These are phyloP conservation scores for Pogonus chalceus DNA, from an alignment of 1,140 invertebrate genomes.

Conservation along the genomic window DNA sequence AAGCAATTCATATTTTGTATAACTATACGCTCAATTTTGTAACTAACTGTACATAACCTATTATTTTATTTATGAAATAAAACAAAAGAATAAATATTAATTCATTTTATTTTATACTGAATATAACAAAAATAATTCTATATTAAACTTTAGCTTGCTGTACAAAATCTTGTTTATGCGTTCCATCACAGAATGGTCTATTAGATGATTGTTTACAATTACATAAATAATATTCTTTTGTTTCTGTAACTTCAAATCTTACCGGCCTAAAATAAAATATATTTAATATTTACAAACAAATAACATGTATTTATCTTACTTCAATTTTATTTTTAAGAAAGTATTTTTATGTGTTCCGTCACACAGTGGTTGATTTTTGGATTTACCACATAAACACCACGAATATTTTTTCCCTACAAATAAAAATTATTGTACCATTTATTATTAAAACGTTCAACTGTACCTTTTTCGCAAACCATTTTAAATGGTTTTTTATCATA, in stretches of 20 bases:
- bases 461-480: conserved; percentile 53
- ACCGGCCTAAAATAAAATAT: conserved; percentile 52
- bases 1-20: too few relatives aligned
- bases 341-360: conserved; percentile 80
- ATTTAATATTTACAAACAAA: neutral
- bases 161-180: conserved; percentile 67
- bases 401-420: conserved; percentile 66
- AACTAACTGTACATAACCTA: too few relatives aligned
- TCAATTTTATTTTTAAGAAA: conserved; percentile 57
- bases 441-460: neutral
- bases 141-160: conserved; percentile 38
- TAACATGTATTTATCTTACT: conserved; percentile 32
- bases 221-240: conserved; percentile 94
- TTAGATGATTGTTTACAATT: conserved; percentile 95
- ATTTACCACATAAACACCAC: conserved; percentile 92
- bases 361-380: conserved; percentile 88
- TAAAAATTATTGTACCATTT: neutral
- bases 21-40: too few relatives aligned
- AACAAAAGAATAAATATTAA: too few relatives aligned
- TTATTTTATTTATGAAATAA: too few relatives aligned
- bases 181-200: conserved; percentile 95
- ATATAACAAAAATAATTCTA: neutral
- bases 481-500: conserved; percentile 89
- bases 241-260: conserved; percentile 72
- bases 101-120: too few relatives aligned